Percentiles rank a stretch among this genome's conserved stretches.
phyloP scores from a whole-genome alignment of 2,113 vertebrate species.

The Sinosuthora webbiana region DNA sequence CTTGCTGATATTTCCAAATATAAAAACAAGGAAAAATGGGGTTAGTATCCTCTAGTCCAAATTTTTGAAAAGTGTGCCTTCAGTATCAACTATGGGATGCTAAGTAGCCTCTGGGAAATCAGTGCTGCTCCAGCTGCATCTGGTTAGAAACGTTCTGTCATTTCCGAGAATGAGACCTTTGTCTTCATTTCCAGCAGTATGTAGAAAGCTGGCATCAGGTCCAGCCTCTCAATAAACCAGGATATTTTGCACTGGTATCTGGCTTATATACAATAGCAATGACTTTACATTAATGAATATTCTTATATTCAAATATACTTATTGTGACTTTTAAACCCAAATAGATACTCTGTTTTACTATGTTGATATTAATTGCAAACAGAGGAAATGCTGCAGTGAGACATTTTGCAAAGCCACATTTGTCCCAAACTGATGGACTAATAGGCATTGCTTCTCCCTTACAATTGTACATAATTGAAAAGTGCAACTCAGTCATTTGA shows the following conservation, averaged over 20 bases:
- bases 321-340: neutral
- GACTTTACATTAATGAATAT: neutral
- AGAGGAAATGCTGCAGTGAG: neutral
- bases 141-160: neutral
- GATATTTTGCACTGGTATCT: neutral
- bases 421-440: neutral
- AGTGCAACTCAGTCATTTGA: neutral
- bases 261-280: neutral
- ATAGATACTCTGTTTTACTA: neutral
- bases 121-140: neutral
- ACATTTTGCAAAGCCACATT: neutral
- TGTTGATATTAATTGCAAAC: neutral
- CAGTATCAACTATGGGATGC: neutral
- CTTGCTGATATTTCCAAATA: neutral
- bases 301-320: neutral
- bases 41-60: neutral
- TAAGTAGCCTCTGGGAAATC: neutral
- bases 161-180: constrained; percentile 9
- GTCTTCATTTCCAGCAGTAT: neutral
- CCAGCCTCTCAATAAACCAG: neutral
- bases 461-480: neutral
- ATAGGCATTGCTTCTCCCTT: neutral
- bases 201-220: neutral
- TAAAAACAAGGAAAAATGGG: neutral
- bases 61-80: neutral